Conservation (phyloP, 1,140 invertebrate genomes). For the Polypedilum vanderplanki region DNA sequence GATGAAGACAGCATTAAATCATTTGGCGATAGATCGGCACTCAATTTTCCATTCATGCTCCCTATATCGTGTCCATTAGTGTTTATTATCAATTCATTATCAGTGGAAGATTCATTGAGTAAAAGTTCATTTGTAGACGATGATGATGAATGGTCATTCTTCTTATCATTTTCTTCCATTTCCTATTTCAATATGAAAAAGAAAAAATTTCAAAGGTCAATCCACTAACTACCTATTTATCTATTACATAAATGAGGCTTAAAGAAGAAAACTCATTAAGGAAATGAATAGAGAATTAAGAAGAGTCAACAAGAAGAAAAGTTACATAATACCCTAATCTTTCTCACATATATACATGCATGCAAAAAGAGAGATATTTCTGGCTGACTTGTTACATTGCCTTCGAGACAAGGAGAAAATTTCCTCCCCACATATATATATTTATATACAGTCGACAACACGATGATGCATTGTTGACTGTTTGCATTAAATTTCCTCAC, state of each 20-base stretch:
- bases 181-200: neutral
- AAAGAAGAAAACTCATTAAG: constrained; percentile 10
- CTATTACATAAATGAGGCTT: neutral
- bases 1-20: constrained; percentile 39
- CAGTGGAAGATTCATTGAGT: constrained; percentile 11
- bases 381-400: neutral
- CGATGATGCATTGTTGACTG: neutral
- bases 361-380: no score
- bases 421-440: no score
- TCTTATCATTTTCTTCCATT: constrained; percentile 31
- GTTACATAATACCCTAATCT: neutral
- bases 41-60: constrained; percentile 32
- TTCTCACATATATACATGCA: neutral
- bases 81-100: constrained; percentile 25
- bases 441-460: neutral
- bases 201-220: neutral
- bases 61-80: neutral
- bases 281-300: neutral
- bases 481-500: constrained; percentile 18
- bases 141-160: constrained; percentile 32
- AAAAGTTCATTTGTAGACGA: constrained; percentile 13
- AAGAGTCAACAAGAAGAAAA: neutral
- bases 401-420: no score
- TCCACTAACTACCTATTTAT: neutral
- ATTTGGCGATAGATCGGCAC: constrained; percentile 38